A percentile compares a stretch with the other conserved stretches of the same genome.
Conservation (phyloP, 2,797 vertebrate genomes). For the Propithecus deckenii region DNA sequence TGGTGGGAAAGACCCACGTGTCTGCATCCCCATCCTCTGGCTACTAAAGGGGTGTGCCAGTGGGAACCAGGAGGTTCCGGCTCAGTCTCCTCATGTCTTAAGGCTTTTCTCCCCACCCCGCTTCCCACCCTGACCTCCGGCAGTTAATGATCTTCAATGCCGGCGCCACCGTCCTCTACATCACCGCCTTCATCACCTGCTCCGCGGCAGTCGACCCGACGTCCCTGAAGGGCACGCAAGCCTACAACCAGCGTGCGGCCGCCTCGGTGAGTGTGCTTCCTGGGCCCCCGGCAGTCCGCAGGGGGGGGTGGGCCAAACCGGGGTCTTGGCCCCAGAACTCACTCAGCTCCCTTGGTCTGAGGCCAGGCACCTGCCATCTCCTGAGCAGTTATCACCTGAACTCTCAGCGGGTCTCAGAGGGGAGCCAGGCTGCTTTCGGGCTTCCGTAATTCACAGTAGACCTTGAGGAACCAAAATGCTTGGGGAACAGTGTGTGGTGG, state of each 20-base stretch:
- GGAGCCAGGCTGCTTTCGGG: background rate
- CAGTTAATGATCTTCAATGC: conserved; percentile 86
- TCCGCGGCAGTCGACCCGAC: conserved; percentile 76
- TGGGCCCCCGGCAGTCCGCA: background rate
- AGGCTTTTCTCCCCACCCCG: background rate
- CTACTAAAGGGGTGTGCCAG: background rate
- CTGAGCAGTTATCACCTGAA: background rate
- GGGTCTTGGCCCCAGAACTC: background rate
- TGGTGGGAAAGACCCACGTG: background rate
- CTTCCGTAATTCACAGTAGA: background rate
- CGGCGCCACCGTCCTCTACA: conserved; percentile 87
- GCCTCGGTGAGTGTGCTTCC: conserved; percentile 88
- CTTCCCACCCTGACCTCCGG: background rate
- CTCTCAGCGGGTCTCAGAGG: background rate
- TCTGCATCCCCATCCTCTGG: background rate
- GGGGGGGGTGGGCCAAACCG: too few relatives aligned
- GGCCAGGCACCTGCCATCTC: background rate
- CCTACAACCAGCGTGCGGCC: conserved; percentile 85
- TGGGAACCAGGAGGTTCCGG: background rate
- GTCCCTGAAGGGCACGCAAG: background rate
- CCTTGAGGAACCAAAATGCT: background rate
- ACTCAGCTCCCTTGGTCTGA: background rate
- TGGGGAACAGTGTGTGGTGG: background rate
- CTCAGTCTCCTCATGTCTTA: background rate
- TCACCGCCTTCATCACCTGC: conserved; percentile 90